Evolutionary conservation across 1,140 invertebrate genomes (phyloP).

Genomic region (Proales similis): DNA sequence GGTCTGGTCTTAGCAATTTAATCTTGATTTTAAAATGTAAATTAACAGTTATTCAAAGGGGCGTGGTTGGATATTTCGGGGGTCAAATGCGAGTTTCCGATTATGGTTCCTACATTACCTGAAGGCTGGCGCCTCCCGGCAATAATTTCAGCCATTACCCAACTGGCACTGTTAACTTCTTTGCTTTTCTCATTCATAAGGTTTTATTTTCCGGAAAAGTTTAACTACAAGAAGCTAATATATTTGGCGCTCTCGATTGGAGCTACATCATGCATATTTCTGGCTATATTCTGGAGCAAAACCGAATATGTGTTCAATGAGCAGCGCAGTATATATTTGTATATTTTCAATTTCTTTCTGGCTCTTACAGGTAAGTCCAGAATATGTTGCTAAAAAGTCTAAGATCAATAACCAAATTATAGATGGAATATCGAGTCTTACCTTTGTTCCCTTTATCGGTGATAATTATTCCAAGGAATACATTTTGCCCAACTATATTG

Average conservation of each 20-base stretch:
- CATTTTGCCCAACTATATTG: constrained; percentile 61
- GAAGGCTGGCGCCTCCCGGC: constrained; percentile 81
- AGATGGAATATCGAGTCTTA: constrained; percentile 34
- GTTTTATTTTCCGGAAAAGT: constrained; percentile 47
- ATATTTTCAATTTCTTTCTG: constrained; percentile 7
- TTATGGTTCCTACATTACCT: constrained; percentile 68
- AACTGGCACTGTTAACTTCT: no score
- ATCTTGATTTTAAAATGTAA: no score
- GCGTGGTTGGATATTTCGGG: constrained; percentile 79
- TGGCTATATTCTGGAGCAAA: constrained; percentile 68
- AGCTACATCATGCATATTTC: constrained; percentile 60
- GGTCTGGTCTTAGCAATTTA: no score
- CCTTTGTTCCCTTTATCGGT: constrained; percentile 31
- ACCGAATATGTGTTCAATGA: constrained; percentile 56
- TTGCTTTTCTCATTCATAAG: constrained; percentile 59
- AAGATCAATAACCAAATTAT: not conserved
- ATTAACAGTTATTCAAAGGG: no score
- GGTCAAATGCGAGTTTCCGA: constrained; percentile 64
- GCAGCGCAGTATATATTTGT: constrained; percentile 20
- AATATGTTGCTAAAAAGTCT: not conserved
- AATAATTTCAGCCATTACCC: constrained; percentile 11
- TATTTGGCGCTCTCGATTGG: constrained; percentile 64
- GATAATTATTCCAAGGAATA: constrained; percentile 34
- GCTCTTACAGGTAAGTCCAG: not conserved
- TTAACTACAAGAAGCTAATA: constrained; percentile 55